A percentile compares a stretch with the other conserved stretches of the same genome.
phyloP scores from a whole-genome alignment of 2,797 vertebrate genomes.

The Mycteria americana region DNA sequence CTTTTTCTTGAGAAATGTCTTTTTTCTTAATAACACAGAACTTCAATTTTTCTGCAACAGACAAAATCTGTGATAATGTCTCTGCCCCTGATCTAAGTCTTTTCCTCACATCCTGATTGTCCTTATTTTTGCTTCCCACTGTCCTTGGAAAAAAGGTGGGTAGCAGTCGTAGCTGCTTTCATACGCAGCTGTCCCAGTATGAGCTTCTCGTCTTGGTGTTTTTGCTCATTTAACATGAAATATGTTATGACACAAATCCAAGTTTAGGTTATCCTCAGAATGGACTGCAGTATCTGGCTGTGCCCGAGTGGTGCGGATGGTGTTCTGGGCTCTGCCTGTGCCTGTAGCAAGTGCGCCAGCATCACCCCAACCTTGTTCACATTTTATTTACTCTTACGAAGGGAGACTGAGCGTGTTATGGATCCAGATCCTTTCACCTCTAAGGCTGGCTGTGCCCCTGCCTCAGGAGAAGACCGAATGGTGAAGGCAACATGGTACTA shows the following conservation, averaged over 20 bases:
- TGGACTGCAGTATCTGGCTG: not conserved
- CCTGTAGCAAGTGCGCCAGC: accelerated
- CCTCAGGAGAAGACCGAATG: not conserved
- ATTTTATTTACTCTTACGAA: not conserved
- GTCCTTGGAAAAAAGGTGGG: not conserved
- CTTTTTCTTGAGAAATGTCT: not conserved
- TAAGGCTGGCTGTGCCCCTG: not conserved
- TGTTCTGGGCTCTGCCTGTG: not conserved
- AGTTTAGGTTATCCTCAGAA: not conserved
- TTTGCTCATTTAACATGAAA: not conserved
- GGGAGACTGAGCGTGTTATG: not conserved
- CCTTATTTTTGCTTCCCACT: not conserved
- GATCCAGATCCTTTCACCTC: not conserved
- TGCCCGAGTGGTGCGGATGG: not conserved
- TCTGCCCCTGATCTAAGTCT: not conserved
- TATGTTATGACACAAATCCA: not conserved
- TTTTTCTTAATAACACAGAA: not conserved
- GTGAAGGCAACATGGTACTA: not conserved
- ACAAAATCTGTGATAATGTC: not conserved
- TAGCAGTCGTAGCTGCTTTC: not conserved
- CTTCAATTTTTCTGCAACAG: not conserved
- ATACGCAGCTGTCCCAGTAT: accelerated
- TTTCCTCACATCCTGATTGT: not conserved
- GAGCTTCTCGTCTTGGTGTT: not conserved
- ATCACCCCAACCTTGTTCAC: not conserved